phyloP scores from a whole-genome alignment of 2,797 vertebrate genomes.

The Gobionotothen gibberifrons region DNA sequence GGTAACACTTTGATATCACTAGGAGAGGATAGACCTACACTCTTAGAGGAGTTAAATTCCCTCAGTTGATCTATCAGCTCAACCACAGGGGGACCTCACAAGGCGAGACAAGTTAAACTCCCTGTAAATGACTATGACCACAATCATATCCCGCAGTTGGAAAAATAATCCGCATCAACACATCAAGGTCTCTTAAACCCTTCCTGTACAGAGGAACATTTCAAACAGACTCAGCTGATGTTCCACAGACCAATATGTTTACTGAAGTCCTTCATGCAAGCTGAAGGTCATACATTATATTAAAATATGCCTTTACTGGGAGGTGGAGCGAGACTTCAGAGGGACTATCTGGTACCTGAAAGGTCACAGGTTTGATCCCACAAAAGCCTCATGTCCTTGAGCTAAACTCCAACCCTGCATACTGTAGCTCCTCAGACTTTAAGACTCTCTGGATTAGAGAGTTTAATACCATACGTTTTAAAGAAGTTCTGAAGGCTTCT shows the following conservation, averaged over 20 bases:
- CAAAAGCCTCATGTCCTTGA: constrained; percentile 33
- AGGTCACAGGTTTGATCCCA: constrained; percentile 60
- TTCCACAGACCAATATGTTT: constrained; percentile 1
- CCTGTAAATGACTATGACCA: constrained; percentile 49
- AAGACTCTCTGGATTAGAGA: constrained; percentile 40
- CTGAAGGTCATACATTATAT: constrained; percentile 38
- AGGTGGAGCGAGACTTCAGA: constrained; percentile 12
- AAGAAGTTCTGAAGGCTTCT: constrained; percentile 14
- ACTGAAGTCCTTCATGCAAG: not conserved
- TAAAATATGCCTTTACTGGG: constrained; percentile 29
- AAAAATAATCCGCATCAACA: constrained; percentile 21
- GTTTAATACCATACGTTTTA: constrained; percentile 20
- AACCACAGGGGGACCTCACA: constrained; percentile 46
- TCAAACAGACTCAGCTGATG: not conserved
- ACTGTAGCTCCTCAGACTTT: constrained; percentile 31
- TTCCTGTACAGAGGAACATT: constrained; percentile 2
- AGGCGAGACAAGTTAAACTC: constrained; percentile 56
- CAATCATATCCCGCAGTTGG: constrained; percentile 40
- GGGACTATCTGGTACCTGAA: constrained; percentile 18
- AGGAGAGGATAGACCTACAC: constrained; percentile 61
- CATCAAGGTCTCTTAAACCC: constrained; percentile 7
- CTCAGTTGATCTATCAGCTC: constrained; percentile 64
- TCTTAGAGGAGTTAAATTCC: constrained; percentile 65
- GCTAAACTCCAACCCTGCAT: constrained; percentile 21
- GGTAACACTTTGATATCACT: constrained; percentile 80